Conservation (phyloP, 2,888 invertebrate species). For the Gryllus longicercus region DNA sequence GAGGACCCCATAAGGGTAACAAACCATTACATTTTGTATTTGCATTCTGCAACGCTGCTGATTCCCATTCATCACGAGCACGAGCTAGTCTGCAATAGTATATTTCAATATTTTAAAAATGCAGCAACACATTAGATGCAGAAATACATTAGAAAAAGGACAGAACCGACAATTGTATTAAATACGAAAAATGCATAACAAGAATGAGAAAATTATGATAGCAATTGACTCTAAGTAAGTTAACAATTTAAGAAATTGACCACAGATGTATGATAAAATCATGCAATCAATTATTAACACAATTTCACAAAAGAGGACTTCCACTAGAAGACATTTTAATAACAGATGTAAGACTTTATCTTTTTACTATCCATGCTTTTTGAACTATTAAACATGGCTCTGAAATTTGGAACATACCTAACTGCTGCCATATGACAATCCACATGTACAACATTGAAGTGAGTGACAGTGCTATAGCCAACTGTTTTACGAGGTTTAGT, state of each 20-base stretch:
- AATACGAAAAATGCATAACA: too few species aligned
- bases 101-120: too few species aligned
- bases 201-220: too few species aligned
- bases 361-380: not conserved
- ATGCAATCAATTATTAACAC: too few species aligned
- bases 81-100: slow-evolving; percentile 52
- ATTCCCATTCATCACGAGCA: slow-evolving; percentile 93
- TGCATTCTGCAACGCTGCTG: slow-evolving; percentile 95
- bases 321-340: not conserved
- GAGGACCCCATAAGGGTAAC: slow-evolving; percentile 94
- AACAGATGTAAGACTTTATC: not conserved
- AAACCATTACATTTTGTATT: slow-evolving; percentile 97
- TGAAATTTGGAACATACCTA: slow-evolving; percentile 52
- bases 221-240: too few species aligned
- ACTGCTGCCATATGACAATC: slow-evolving; percentile 98
- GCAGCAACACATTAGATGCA: too few species aligned
- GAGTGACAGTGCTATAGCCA: slow-evolving; percentile 91
- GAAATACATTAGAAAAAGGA: too few species aligned
- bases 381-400: not conserved
- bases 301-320: too few species aligned
- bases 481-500: slow-evolving; percentile 81
- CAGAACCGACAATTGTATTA: too few species aligned
- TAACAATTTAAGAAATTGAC: too few species aligned
- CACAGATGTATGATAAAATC: too few species aligned
- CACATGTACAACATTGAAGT: slow-evolving; percentile 97